These are phyloP conservation scores for Sarcophaga bullata DNA, from an alignment of 1,140 invertebrate species.

Conservation along the genomic window DNA sequence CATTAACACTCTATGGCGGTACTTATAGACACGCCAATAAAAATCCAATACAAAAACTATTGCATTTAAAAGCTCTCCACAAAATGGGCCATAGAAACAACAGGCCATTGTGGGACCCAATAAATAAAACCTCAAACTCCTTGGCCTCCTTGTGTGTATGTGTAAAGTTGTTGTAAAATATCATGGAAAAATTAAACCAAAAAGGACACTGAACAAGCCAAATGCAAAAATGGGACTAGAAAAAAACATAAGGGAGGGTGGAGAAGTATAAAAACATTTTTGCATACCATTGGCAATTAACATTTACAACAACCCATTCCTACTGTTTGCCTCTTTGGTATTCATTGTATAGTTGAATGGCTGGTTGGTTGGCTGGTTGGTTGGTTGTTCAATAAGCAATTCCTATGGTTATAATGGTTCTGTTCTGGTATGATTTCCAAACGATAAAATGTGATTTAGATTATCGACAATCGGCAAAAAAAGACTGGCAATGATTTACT, in stretches of 20 bases:
- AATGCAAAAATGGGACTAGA: too few relatives aligned
- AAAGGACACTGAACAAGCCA: neutral
- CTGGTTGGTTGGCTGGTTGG: too few relatives aligned
- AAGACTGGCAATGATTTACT: neutral
- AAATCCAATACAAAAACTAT: too few relatives aligned
- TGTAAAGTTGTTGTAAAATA: neutral
- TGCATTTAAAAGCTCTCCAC: too few relatives aligned
- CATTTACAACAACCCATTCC: neutral
- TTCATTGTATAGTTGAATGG: too few relatives aligned
- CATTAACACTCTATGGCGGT: neutral
- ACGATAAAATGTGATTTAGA: constrained; percentile 34
- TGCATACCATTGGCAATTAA: constrained; percentile 35
- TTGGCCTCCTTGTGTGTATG: neutral
- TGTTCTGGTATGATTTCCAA: neutral
- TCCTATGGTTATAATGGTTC: too few relatives aligned
- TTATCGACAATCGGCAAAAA: constrained; percentile 27
- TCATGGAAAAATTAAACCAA: neutral
- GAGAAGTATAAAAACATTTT: neutral
- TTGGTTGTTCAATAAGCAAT: too few relatives aligned
- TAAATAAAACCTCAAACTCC: neutral
- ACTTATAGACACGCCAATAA: neutral
- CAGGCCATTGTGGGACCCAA: too few relatives aligned
- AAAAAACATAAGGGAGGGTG: too few relatives aligned
- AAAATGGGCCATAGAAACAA: too few relatives aligned
- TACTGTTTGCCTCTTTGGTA: neutral